Base-by-base conservation (phyloP, 2,888 invertebrate species). In the Aspidapion aeneum region DNA sequence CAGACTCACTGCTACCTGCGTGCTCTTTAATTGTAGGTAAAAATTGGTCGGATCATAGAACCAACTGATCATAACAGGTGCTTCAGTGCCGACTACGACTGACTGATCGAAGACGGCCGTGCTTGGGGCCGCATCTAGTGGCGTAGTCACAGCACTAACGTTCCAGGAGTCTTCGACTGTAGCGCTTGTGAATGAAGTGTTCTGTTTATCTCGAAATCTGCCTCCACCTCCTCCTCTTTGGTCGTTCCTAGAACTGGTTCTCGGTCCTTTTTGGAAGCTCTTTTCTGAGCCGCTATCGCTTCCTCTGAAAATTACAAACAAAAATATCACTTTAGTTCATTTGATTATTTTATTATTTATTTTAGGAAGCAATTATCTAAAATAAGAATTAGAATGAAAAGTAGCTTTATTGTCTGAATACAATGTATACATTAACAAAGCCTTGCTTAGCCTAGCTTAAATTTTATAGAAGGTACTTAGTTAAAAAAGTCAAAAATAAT, bases 31-130 rank as follows among this genome's bases (percentile, higher is more conserved):
- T 65, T 80, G 80, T 63, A 76, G 74, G 78, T 86, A 90, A 77
- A 93, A 92, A 70, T 86, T 85, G 65, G 86, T 84, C 0, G 92
- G 92, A 65, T 88, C 88, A 61, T 87, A 85, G 74, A 91, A 90
- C 91, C 92, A 92, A 1, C 88, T 87, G 50, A 92, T 83, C 1
- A 83, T 82, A 0, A 90, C 82, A 62, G 86, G 84, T 60, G 86
- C 84, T 59, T 72, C 71, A 9, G 64, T 70, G 17, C 85, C 86
- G 0, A 82, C 74, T 18, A 84, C 81, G 1, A 75, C 69, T 7
- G 62, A 56, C 21, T 62, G 22, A 9, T 18, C 51, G 65, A 72
- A 79, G 35, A 62, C 68, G 2, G 74, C 74, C 1, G 70, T 69
- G 49, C 57, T 67, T 2, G 73, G 70, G 1, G 76, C 78, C 7